Percentiles rank a stretch among this genome's conserved stretches.
Conservation (phyloP, 1,140 invertebrate genomes). For the Heliconius congener region DNA sequence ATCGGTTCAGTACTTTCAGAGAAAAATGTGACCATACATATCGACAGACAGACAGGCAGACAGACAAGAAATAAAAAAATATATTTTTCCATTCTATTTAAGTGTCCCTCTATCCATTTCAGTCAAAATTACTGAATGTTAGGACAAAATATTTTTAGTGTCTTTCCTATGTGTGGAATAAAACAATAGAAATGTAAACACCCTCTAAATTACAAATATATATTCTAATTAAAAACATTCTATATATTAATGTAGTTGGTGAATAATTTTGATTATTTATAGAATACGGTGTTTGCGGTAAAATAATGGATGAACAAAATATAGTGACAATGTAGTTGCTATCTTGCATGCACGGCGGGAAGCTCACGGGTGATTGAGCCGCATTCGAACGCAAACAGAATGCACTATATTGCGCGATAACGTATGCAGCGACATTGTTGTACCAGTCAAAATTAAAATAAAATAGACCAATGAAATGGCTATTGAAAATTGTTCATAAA, state of each 20-base stretch:
- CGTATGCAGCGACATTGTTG: constrained; percentile 17
- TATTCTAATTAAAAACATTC: background rate
- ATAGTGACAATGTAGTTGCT: constrained; percentile 47
- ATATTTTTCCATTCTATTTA: no score
- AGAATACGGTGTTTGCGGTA: constrained; percentile 19
- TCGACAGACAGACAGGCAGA: no score
- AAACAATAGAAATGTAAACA: no score
- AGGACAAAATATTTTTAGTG: no score
- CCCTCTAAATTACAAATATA: no score
- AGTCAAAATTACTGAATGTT: no score
- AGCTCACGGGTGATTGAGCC: constrained; percentile 53
- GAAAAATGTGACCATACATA: no score
- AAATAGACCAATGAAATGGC: constrained; percentile 8
- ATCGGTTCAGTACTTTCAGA: no score
- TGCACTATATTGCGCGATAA: constrained; percentile 26
- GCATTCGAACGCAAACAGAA: constrained; percentile 49
- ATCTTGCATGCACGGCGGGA: constrained; percentile 52
- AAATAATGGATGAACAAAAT: constrained; percentile 29
- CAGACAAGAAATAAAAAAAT: no score
- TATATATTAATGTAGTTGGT: background rate
- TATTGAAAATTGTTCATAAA: constrained; percentile 4
- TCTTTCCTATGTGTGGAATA: no score
- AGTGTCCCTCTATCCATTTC: no score
- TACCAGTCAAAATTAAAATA: constrained; percentile 14
- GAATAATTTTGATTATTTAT: constrained; percentile 24